Conservation (phyloP, 2,888 invertebrate genomes). For the Asteroscopus sphinx region DNA sequence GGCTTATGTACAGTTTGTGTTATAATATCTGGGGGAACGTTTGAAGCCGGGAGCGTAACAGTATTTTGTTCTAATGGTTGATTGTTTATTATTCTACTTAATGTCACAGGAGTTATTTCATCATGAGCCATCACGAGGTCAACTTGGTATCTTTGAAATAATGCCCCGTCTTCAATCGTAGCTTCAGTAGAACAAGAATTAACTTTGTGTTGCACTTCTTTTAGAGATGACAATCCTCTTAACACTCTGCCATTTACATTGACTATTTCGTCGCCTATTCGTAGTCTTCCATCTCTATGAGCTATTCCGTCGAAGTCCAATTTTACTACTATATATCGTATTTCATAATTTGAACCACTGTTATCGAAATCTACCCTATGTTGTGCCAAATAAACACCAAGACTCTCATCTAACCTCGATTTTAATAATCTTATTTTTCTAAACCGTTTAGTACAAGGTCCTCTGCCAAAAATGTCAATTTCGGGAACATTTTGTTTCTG, state of each 20-base stretch:
- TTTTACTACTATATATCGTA: constrained; percentile 91
- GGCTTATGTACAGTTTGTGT: constrained; percentile 85
- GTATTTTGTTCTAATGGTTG: constrained; percentile 72
- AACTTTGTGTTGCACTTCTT: constrained; percentile 91
- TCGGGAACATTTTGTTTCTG: constrained; percentile 71
- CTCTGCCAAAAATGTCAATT: constrained; percentile 86
- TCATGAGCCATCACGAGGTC: constrained; percentile 92
- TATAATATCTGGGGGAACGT: constrained; percentile 85
- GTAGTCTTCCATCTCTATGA: constrained; percentile 94
- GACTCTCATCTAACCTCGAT: constrained; percentile 91
- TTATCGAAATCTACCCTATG: constrained; percentile 89
- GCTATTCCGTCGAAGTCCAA: constrained; percentile 92
- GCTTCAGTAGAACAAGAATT: constrained; percentile 88
- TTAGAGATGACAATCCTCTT: constrained; percentile 92
- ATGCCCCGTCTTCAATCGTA: constrained; percentile 74
- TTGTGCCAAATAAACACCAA: constrained; percentile 93
- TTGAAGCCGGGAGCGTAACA: constrained; percentile 64
- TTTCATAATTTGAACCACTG: constrained; percentile 89
- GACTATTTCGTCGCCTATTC: constrained; percentile 96
- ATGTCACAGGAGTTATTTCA: constrained; percentile 89
- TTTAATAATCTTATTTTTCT: constrained; percentile 92
- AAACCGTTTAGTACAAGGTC: constrained; percentile 91
- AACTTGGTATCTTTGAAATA: constrained; percentile 87
- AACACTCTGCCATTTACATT: constrained; percentile 96
- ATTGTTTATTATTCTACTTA: constrained; percentile 83